Evolutionary conservation across 37 sponge, comb jelly and placozoan genomes (phyloP), one percentile per base, ranked within the genome.

Genomic region (Aplysina aerophoba): DNA sequence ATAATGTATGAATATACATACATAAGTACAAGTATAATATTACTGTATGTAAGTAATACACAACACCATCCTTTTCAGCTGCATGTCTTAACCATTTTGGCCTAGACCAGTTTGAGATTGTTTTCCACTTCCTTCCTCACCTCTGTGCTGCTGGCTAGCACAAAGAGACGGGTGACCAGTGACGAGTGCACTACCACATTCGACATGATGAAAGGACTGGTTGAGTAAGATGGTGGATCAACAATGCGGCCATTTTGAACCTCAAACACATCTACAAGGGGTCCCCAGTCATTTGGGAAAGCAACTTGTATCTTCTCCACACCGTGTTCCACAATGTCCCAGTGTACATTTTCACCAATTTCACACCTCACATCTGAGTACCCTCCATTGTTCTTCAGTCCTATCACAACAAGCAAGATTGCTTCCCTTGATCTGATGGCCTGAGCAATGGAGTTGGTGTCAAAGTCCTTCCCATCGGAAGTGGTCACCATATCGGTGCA

Each of bases 401-500:
- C 67, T 24, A 90, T 81, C 0, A 90, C 84, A 83, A 80, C 54
- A 1, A 90, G 87, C 59, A 90, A 24, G 21, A 90, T 90, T n/a
- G 91, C 91, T n/a, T 81, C 74, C 69, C 28, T 50, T 19, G 91
- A 90, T 4, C 91, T 75, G 30, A 90, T 90, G 19, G 87, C 75
- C 57, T 90, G 91, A 5, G 62, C 84, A 0, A 90, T 60, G 12
- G 91, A 86, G 39, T 82, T 59, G 30, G 87, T 66, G 19, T 81
- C 30, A 81, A 74, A 30, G 31, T 59, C 81, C 19, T 21, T 13
- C 0, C 56, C 82, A 83, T 90, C 91, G 15, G 77, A 60, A 34
- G 44, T 86, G 20, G n/a, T 86, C n/a, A 81, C 79, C 91, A 90
- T 90, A 59, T 86, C 87, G 38, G 83, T 90, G 73, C 91, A 90